Evolutionary conservation across 92 coral and sea anemone genomes (phyloP), one percentile per base, ranked within the genome.

Genomic region (Palythoa heliodiscus): DNA sequence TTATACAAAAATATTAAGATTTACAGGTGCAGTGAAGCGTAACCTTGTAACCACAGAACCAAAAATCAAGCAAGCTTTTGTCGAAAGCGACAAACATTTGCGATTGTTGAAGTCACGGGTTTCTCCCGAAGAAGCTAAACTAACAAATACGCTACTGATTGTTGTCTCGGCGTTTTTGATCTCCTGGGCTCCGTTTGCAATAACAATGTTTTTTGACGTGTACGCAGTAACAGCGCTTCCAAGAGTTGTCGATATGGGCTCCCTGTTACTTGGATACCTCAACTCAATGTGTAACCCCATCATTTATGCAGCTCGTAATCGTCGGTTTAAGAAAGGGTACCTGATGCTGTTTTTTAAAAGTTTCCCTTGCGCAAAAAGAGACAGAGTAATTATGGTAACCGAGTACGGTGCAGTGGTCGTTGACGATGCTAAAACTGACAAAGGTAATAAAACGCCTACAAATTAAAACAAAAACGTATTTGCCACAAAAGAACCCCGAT

Each of bases 181-280:
- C 16, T 95, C 94, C 57, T 95, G 98, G 98, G 84, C 98, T 4
- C 95, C 97, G 0, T 93, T 95, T 86, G 98, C 95, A 24, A 77
- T 93, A 20, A 95, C 97, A 2, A 95, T 93, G 95, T 86, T 95
- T 52, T 76, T 89, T 9, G 93, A 95, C 70, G 95, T 92, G 17
- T 95, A 93, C 75, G 71, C 53, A 24, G 71, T 77, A 3, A 72
- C 57, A 8, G 85, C 86, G 5, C 83, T 95, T 0, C 98, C 98
- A 11, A 72, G 73, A 37, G 48, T 37, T 37, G 37, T 69, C 48
- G 95, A 93, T 58, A 67, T 91, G 2, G 86, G 92, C 52, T 87
- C 95, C 0, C 89, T 95, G 23, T 76, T 94, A 74, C 83, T 95
- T 25, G 98, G 98, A 3, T 95, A 95, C 75, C 86, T 93, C 52